Evolutionary conservation across 2,113 vertebrate species (phyloP).

Genomic region (Bubo blakistoni): DNA sequence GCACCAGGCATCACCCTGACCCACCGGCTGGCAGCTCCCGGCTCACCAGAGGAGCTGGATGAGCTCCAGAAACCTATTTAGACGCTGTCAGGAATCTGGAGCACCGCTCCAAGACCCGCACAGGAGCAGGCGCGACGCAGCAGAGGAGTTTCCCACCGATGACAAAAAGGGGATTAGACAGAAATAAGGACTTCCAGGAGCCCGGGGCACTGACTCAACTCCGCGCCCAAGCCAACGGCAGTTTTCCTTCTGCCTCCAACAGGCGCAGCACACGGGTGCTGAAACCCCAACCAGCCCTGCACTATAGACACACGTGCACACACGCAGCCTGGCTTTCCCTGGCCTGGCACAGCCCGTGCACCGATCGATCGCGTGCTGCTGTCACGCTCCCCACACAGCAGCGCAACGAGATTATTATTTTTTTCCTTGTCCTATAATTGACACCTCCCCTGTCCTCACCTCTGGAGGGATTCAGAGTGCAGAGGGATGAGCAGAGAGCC

Average conservation of each 20-base stretch:
- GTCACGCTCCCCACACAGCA: not conserved
- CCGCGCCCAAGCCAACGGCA: not conserved
- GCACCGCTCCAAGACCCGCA: fast-evolving
- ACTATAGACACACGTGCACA: fast-evolving
- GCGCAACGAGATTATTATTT: not conserved
- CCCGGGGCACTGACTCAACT: not conserved
- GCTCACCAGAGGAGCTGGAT: not conserved
- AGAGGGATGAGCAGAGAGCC: fast-evolving
- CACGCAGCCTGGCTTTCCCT: not conserved
- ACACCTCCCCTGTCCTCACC: not conserved
- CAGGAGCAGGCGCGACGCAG: not conserved
- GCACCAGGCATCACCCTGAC: not conserved
- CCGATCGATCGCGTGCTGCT: not conserved
- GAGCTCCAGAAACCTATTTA: not conserved
- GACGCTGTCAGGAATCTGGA: not conserved
- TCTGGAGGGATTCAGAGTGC: not conserved
- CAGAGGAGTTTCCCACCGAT: not conserved
- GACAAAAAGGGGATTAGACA: not conserved
- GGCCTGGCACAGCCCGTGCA: not conserved
- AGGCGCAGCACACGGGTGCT: not conserved
- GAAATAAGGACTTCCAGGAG: not conserved
- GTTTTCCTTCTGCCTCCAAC: not conserved
- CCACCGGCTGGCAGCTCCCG: not conserved
- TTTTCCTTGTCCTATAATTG: not conserved
- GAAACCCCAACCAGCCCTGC: not conserved